Evolutionary conservation across 2,113 vertebrate species (phyloP), one percentile per base, ranked within the genome.

Genomic region (Dromaius novaehollandiae): DNA sequence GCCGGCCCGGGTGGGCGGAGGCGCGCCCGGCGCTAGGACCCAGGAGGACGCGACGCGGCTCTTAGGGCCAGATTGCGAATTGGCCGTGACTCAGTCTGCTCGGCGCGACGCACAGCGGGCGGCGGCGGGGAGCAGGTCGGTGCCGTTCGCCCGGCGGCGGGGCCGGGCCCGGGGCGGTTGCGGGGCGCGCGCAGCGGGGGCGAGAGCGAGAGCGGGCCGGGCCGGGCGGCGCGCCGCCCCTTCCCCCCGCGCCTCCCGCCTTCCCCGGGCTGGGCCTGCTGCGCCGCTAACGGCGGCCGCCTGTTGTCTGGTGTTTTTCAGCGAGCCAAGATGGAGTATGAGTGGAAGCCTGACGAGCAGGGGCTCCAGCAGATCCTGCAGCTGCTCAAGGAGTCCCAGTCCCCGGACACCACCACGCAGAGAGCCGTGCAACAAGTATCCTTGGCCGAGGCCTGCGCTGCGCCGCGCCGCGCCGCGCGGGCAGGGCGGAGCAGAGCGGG

Each of bases 401-500:
- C 99, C 26, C 99, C 99, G 30, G 99, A 99, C 94, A 99, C 99
- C 89, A 98, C 98, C 95, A 99, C 99, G 32, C 99, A 99, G 98
- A 98, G 99, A 97, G 98, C 99, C 91, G 99, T 99, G 98, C 99
- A 99, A 98, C 99, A 99, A 99, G 99, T 99, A 99, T 99, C 99
- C 99, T 99, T 99, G 64, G 63, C 3, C 7, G 38, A n/a, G 89
- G 87, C 69, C 38, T 73, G 44, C 78, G 26, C 56, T 46, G 11
- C 46, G 75, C 74, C 40, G 61, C 66, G 71, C 78, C n/a, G n/a
- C 30, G 10, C 74, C 40, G 81, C 36, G 61, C 66, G 71, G 60
- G 63, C 65, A n/a, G 61, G 19, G 32, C 65, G 53, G 50, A 56
- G 44, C 18, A 55, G 44, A 55, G 53, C 6, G n/a, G 58, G 30